Conservation (phyloP, 2,888 invertebrate species). For the Eupithecia pulchellata region DNA sequence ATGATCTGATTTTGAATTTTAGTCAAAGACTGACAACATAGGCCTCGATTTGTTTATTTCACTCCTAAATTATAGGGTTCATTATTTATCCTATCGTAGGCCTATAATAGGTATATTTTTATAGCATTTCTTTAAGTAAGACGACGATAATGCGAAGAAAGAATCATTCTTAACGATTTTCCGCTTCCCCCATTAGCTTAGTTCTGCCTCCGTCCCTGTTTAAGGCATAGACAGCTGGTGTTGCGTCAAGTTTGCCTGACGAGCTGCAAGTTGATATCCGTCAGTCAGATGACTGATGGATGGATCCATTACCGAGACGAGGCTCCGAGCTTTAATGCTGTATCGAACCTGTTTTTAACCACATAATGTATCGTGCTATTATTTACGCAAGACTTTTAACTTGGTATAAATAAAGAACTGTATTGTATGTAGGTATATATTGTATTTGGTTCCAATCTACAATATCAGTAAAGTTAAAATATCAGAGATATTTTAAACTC, state of each 20-base stretch:
- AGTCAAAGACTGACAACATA: neutral
- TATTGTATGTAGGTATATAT: too few relatives aligned
- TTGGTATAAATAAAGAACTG: too few relatives aligned
- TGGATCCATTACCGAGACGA: constrained; percentile 49
- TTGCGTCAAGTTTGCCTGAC: constrained; percentile 17
- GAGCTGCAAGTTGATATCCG: constrained; percentile 18
- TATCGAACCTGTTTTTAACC: constrained; percentile 4
- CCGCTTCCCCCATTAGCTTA: neutral
- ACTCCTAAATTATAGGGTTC: too few relatives aligned
- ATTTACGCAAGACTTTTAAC: too few relatives aligned
- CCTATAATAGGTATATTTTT: too few relatives aligned
- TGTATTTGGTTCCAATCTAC: neutral
- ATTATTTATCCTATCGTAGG: too few relatives aligned
- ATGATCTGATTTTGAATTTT: neutral
- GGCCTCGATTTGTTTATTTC: neutral
- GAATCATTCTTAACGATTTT: neutral
- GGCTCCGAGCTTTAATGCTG: constrained; percentile 33
- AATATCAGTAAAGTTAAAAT: too few relatives aligned
- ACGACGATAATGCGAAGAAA: neutral
- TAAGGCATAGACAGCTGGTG: constrained; percentile 15
- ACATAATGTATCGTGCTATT: neutral
- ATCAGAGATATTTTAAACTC: neutral
- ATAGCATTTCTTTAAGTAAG: too few relatives aligned
- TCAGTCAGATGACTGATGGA: constrained; percentile 42
- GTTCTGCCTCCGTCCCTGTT: neutral